These are phyloP conservation scores for Bryconaethiops microstoma DNA, from an alignment of 2,797 vertebrate genomes.

Conservation along the genomic window DNA sequence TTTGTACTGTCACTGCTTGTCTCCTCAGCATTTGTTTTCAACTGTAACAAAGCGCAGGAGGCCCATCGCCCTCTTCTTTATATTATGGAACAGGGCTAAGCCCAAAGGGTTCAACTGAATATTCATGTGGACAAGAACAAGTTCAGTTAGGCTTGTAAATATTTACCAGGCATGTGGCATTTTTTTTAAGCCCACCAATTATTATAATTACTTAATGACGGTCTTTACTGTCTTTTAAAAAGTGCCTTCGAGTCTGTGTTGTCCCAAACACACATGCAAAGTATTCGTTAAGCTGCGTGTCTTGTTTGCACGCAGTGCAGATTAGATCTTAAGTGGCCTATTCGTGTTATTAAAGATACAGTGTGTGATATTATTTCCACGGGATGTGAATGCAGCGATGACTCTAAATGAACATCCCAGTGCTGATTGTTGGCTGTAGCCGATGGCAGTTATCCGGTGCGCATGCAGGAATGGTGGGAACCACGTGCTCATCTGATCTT, in stretches of 20 bases:
- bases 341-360: neutral
- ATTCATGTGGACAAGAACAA: neutral
- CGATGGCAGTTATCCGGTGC: neutral
- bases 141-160: neutral
- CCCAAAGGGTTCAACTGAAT: neutral
- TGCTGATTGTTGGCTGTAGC: neutral
- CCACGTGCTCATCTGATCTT: neutral
- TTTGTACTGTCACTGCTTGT: neutral
- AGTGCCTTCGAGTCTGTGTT: neutral
- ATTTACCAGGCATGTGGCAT: neutral
- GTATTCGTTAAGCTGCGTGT: neutral
- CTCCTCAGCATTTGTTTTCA: conserved; percentile 6
- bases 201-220: neutral
- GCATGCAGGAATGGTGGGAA: neutral
- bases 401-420: neutral
- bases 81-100: neutral
- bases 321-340: neutral
- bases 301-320: neutral
- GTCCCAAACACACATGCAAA: neutral
- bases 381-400: neutral
- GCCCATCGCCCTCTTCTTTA: neutral
- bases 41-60: neutral
- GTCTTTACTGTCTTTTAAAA: too few relatives aligned
- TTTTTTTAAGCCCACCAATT: neutral
- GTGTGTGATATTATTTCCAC: neutral